Evolutionary conservation across 2,888 invertebrate genomes (phyloP), one percentile per base, ranked within the genome.

Genomic region (Antitype chi): DNA sequence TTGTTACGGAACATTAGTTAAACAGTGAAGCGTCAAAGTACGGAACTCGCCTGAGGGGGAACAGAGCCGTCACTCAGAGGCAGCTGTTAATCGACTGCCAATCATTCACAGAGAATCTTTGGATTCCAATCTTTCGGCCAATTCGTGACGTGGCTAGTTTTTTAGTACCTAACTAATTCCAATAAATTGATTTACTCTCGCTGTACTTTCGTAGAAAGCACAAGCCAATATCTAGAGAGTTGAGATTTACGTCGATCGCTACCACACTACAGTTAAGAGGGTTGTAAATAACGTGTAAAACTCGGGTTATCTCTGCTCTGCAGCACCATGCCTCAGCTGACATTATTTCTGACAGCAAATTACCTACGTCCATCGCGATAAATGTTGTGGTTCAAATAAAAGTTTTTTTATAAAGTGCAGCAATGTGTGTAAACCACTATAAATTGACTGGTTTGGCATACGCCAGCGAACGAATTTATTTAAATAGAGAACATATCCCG

Each of bases 31-130:
- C 59, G 28, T 53, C 47, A 38, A 57, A 57, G 49, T 43, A n/a
- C 67, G 11, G 23, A 78, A 72, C 23, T 60, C 47, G 70, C 64
- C 47, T 0, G 47, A 60, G 43, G 66, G 38, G 20, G 52, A 60
- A 72, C 23, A 63, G 49, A 68, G 28, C 57, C 70, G 49, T 85
- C 78, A 70, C 38, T 85, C 82, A 67, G 25, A 49, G 63, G 28
- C 70, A 49, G 25, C 68, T 70, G 38, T 69, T 82, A 82, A 82
- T 77, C 53, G 69, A 66, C 57, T 82, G 82, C 47, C 85, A 70
- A 72, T 85, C 82, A 85, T 76, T 85, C 57, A 28, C 77, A 72
- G 67, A n/a, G n/a, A 76, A 66, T 73, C 73, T 73, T 85, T 62
- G 43, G 72, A 73, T 82, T 72, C 66, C 62, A 73, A 73, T 68